A percentile compares a stretch with the other conserved stretches of the same genome.
phyloP scores from a whole-genome alignment of 2,888 invertebrate genomes.

The Agonopterix arenella region DNA sequence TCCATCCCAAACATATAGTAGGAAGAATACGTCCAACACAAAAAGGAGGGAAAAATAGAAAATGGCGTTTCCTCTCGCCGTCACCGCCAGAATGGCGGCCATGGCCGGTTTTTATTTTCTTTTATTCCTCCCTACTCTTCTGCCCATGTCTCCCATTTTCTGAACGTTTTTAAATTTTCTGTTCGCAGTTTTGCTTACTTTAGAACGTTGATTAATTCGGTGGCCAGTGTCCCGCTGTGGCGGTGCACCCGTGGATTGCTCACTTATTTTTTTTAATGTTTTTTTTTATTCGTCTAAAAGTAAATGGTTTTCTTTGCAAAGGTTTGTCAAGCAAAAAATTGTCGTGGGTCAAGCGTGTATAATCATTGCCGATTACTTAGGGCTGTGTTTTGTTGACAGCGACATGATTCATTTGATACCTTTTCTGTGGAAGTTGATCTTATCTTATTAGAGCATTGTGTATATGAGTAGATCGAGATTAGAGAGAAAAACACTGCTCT shows the following conservation, averaged over 20 bases:
- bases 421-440: too few species aligned
- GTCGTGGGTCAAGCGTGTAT: neutral
- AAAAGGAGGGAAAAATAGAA: constrained; percentile 52
- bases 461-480: too few species aligned
- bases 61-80: constrained; percentile 63
- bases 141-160: constrained; percentile 42
- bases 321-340: neutral
- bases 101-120: constrained; percentile 34
- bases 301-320: constrained; percentile 5
- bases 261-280: constrained; percentile 31
- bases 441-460: too few species aligned
- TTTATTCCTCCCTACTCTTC: constrained; percentile 16
- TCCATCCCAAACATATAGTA: constrained; percentile 1
- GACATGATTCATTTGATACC: constrained; percentile 16
- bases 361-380: neutral
- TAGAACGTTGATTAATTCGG: constrained; percentile 66
- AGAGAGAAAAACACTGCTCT: too few species aligned
- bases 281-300: constrained; percentile 19
- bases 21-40: constrained; percentile 15
- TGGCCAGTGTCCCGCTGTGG: constrained; percentile 57
- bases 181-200: constrained; percentile 49
- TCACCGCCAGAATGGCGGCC: constrained; percentile 65
- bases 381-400: neutral
- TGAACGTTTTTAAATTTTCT: constrained; percentile 36
- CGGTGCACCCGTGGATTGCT: constrained; percentile 60